Evolutionary conservation across 2,888 invertebrate species (phyloP).

Genomic region (Drepana falcataria): DNA sequence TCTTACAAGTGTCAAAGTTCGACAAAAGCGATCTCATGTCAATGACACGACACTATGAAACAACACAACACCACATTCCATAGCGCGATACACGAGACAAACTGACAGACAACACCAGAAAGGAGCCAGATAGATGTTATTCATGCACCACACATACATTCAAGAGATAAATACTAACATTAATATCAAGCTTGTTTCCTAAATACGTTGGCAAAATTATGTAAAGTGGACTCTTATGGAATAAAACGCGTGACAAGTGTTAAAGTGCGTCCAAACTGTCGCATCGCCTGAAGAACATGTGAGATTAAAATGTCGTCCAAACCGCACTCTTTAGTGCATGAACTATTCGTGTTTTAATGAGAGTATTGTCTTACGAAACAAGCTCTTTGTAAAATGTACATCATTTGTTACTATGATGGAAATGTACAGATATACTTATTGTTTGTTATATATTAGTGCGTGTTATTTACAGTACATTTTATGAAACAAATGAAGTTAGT

Average conservation of each 20-base stretch:
- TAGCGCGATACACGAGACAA: conserved; percentile 35
- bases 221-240: too few relatives aligned
- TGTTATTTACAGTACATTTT: too few relatives aligned
- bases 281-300: too few relatives aligned
- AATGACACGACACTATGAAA: conserved; percentile 34
- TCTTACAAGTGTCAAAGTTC: conserved; percentile 21
- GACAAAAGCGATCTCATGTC: conserved; percentile 61
- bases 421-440: too few relatives aligned
- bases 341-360: too few relatives aligned
- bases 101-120: conserved; percentile 38
- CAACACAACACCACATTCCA: conserved; percentile 71
- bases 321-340: too few relatives aligned
- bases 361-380: too few relatives aligned
- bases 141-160: conserved; percentile 66
- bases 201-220: background rate
- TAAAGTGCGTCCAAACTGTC: background rate
- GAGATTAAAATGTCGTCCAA: too few relatives aligned
- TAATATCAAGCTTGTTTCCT: conserved; percentile 31
- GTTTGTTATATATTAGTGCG: too few relatives aligned
- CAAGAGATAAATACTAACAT: conserved; percentile 6
- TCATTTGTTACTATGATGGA: too few relatives aligned
- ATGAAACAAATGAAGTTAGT: too few relatives aligned
- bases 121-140: conserved; percentile 71
- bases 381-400: too few relatives aligned
- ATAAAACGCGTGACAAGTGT: background rate